Evolutionary conservation across 2,113 vertebrate genomes (phyloP).

Genomic region (Oostethus manadensis): DNA sequence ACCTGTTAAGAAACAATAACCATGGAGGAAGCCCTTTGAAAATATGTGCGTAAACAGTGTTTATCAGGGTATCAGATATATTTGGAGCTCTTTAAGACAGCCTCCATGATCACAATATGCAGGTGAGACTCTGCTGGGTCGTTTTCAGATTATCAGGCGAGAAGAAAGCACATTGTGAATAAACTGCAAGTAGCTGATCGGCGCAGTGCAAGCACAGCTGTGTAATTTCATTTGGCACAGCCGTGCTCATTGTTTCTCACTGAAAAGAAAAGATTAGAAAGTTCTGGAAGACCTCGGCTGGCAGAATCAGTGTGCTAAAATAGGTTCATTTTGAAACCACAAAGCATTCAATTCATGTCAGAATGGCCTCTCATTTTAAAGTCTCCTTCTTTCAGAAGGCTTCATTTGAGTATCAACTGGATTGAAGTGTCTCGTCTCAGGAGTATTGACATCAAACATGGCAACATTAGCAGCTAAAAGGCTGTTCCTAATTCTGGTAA

Average conservation of each 20-base stretch:
- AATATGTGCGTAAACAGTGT: background rate
- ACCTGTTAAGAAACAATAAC: background rate
- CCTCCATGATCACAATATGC: background rate
- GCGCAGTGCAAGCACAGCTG: background rate
- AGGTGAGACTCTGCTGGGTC: background rate
- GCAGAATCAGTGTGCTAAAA: no score
- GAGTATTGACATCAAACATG: no score
- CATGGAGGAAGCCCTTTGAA: background rate
- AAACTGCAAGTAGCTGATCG: slow-evolving; percentile 1
- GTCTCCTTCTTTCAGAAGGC: no score
- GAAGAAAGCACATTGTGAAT: slow-evolving; percentile 2
- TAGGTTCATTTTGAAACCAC: no score
- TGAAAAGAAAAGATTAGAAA: background rate
- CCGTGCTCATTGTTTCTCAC: background rate
- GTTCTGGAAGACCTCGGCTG: background rate
- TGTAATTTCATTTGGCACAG: background rate
- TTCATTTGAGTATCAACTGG: no score
- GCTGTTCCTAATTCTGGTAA: no score
- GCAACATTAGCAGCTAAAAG: no score
- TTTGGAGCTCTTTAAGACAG: background rate
- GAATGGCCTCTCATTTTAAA: no score
- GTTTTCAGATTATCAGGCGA: background rate
- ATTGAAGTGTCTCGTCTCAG: no score
- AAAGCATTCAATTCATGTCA: no score
- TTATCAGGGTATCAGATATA: background rate